phyloP scores from a whole-genome alignment of 2,113 vertebrate genomes.

The Pardalotus punctatus region DNA sequence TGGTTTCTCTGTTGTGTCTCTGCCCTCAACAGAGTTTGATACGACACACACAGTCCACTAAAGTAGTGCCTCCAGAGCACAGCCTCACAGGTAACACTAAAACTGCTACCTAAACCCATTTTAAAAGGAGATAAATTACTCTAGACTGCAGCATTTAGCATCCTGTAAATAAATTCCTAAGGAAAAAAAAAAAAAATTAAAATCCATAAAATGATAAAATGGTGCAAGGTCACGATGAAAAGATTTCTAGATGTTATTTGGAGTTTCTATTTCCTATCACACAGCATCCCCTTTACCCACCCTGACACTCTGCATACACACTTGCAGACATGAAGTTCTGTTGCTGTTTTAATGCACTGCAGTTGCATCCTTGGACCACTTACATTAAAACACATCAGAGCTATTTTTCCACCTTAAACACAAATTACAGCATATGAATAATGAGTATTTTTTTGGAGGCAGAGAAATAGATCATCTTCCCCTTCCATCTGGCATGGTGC shows the following conservation, averaged over 20 bases:
- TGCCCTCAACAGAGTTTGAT: background rate
- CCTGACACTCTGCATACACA: background rate
- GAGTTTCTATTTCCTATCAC: background rate
- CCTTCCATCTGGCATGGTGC: background rate
- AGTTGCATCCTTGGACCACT: background rate
- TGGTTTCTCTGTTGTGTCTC: background rate
- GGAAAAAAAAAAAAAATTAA: background rate
- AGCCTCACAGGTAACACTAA: background rate
- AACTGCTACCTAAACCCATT: background rate
- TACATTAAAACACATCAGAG: background rate
- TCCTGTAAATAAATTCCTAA: background rate
- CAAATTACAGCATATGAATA: background rate
- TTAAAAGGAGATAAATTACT: background rate
- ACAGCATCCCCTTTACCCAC: background rate
- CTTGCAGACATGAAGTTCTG: background rate
- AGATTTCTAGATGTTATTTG: background rate
- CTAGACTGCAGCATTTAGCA: background rate
- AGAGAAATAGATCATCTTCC: background rate
- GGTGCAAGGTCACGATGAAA: background rate
- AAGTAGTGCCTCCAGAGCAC: background rate
- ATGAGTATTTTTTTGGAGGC: background rate
- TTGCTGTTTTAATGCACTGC: background rate
- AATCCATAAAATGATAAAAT: background rate
- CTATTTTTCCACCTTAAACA: background rate
- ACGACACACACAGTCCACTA: accelerated